A percentile compares a stretch with the other conserved stretches of the same genome.
Conservation (phyloP, 1,140 invertebrate species). For the Brachionus paranguensis region DNA sequence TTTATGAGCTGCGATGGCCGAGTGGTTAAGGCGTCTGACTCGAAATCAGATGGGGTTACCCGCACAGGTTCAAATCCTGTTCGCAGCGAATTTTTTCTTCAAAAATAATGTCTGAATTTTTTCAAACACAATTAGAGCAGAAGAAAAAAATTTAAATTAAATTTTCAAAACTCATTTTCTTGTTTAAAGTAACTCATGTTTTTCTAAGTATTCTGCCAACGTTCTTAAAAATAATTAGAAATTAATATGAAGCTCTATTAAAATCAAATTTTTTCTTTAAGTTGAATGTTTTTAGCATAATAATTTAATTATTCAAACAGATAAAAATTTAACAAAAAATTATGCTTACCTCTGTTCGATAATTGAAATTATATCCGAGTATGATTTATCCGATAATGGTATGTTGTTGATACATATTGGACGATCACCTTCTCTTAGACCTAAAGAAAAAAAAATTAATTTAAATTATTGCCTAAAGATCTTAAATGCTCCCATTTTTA, state of each 20-base stretch:
- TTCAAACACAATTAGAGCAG: not conserved
- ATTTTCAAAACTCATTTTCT: not conserved
- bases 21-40: constrained; percentile 39
- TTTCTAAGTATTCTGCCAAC: not conserved
- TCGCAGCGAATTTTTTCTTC: constrained; percentile 33
- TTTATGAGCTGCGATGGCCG: constrained; percentile 25
- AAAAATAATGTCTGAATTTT: not conserved
- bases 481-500: not conserved
- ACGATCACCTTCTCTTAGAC: constrained; percentile 39
- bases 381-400: not conserved
- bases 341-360: constrained; percentile 30
- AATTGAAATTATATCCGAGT: constrained; percentile 1
- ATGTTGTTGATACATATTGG: constrained; percentile 38
- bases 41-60: constrained; percentile 37
- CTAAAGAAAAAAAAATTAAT: not conserved
- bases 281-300: not conserved
- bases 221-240: not conserved
- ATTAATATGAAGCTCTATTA: not conserved
- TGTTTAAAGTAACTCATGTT: not conserved
- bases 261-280: not conserved
- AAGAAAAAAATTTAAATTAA: not conserved
- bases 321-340: not conserved
- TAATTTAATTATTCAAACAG: not conserved
- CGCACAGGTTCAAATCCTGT: constrained; percentile 39
- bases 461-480: not conserved